phyloP scores from a whole-genome alignment of 2,888 invertebrate species.

The Eilema caniola region DNA sequence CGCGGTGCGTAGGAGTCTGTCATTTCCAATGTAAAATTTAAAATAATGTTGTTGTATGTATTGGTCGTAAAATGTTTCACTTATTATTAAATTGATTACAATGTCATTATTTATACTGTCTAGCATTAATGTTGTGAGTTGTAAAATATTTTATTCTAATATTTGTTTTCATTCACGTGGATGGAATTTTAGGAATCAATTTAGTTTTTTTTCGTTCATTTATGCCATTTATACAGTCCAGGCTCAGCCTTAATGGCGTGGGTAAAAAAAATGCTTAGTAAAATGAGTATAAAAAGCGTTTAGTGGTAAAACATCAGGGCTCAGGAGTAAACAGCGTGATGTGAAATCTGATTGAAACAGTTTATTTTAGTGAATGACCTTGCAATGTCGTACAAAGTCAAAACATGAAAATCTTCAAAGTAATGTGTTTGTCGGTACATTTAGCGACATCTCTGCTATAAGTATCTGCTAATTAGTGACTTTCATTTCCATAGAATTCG shows the following conservation, averaged over 20 bases:
- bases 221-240: neutral
- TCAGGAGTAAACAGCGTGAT: conserved; percentile 44
- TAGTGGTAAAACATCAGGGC: conserved; percentile 32
- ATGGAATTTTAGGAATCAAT: neutral
- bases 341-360: conserved; percentile 41
- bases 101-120: neutral
- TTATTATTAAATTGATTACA: conserved; percentile 1
- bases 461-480: neutral
- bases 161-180: neutral
- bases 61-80: conserved; percentile 9
- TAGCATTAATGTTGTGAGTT: neutral
- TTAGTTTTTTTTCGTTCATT: neutral
- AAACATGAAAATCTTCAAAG: conserved; percentile 14
- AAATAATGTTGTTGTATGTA: conserved; percentile 34
- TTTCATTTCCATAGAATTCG: neutral
- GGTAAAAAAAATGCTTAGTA: neutral
- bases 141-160: neutral
- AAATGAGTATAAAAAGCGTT: conserved; percentile 11
- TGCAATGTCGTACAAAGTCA: conserved; percentile 38
- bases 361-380: conserved; percentile 55
- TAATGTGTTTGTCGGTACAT: conserved; percentile 7
- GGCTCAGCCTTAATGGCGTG: no score
- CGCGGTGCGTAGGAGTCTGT: conserved; percentile 57
- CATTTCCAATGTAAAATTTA: conserved; percentile 45
- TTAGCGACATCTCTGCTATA: neutral